Evolutionary conservation across 2,888 invertebrate species (phyloP).

Genomic region (Lithophane leautieri): DNA sequence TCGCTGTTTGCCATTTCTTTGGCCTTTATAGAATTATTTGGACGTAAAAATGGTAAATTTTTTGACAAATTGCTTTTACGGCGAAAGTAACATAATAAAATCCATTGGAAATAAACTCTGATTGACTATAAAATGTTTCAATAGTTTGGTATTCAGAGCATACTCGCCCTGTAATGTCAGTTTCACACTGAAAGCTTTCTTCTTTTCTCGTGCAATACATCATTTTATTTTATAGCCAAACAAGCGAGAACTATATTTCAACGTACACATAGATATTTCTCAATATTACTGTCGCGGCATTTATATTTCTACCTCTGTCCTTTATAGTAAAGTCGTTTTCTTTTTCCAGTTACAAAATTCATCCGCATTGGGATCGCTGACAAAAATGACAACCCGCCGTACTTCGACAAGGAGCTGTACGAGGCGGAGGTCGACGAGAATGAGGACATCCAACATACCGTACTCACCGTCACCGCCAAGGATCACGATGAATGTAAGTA

Average conservation of each 20-base stretch:
- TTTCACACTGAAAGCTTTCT: conserved; percentile 70
- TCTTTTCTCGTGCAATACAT: conserved; percentile 66
- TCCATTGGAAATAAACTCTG: conserved; percentile 43
- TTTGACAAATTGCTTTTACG: conserved; percentile 67
- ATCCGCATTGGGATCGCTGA: conserved; percentile 99
- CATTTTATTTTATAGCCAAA: conserved; percentile 61
- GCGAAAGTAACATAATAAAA: conserved; percentile 57
- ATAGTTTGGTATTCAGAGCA: conserved; percentile 48
- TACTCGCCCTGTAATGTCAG: conserved; percentile 50
- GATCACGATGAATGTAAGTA: conserved; percentile 99
- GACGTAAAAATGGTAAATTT: conserved; percentile 73
- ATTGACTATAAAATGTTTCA: conserved; percentile 41
- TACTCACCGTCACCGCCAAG: conserved; percentile 99
- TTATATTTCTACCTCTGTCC: conserved; percentile 18
- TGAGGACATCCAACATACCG: conserved; percentile 99
- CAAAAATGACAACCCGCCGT: conserved; percentile 99
- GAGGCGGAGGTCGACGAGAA: conserved; percentile 99
- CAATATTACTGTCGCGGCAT: conserved; percentile 15
- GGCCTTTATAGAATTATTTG: conserved; percentile 71
- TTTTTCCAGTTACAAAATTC: conserved; percentile 98
- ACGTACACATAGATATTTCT: conserved; percentile 21
- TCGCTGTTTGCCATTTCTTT: conserved; percentile 70
- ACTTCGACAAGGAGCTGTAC: conserved; percentile 98
- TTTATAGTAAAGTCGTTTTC: conserved; percentile 62
- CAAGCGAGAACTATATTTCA: conserved; percentile 35